Evolutionary conservation across 2,113 vertebrate genomes (phyloP).

Genomic region (Sceloporus tristichus): DNA sequence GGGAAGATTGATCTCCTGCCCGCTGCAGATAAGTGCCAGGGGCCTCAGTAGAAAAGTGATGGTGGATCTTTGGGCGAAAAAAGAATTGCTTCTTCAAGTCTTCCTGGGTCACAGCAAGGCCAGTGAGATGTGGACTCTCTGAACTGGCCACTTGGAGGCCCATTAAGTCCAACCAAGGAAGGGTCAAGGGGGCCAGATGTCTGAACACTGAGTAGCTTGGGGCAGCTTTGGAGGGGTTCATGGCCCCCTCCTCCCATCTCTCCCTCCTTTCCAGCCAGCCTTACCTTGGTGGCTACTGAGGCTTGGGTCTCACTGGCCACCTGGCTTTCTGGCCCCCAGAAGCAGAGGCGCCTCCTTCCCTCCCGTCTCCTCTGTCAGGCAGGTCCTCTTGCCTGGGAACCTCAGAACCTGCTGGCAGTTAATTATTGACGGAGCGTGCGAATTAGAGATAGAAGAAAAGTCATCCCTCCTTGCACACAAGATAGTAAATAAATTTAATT

Average conservation of each 20-base stretch:
- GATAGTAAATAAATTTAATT: constrained; percentile 86
- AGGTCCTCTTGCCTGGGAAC: constrained; percentile 75
- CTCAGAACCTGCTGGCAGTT: constrained; percentile 79
- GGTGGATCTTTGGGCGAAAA: neutral
- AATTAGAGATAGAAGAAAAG: constrained; percentile 83
- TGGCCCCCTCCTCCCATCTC: neutral
- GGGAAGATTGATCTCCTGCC: neutral
- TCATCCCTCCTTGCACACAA: constrained; percentile 71
- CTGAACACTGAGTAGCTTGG: too few relatives aligned
- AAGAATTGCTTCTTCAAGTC: neutral
- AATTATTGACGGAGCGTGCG: constrained; percentile 84
- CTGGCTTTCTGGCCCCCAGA: neutral
- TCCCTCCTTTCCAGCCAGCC: neutral
- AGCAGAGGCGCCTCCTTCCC: neutral
- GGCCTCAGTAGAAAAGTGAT: neutral
- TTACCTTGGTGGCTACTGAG: neutral
- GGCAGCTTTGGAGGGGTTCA: neutral
- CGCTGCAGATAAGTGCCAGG: fast-evolving
- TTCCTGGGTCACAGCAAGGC: neutral
- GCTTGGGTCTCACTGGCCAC: neutral
- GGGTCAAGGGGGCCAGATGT: neutral
- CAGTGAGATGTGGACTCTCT: too few relatives aligned
- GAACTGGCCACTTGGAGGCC: neutral
- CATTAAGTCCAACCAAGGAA: too few relatives aligned
- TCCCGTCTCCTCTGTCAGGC: neutral